Evolutionary conservation across 1,140 invertebrate genomes (phyloP), one percentile per base, ranked within the genome.

Genomic region (Drosophila sechellia): DNA sequence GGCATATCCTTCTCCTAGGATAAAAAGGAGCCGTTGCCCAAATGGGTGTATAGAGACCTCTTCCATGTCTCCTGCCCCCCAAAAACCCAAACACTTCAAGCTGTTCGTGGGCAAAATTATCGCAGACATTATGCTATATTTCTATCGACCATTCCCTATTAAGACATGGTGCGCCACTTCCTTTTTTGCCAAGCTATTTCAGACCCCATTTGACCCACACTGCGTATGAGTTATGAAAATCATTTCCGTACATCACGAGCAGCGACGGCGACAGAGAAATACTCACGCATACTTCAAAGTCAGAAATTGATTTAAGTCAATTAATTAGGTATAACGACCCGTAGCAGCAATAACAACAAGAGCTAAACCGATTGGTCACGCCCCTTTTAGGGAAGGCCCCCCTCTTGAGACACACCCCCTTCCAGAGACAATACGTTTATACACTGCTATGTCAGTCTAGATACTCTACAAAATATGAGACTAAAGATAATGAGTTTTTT

Each of bases 271-370:
- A 50, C 43, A 27, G 65, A 60, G 70, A 70, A 87, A 84, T 84
- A 77, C 64, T 79, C 55, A 64, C 57, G 55, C 79, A 83, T 87
- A 89, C 79, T 86, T 87, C 84, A 87, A 84, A 89, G 84, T 90
- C 85, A 84, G 84, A 80, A 89, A 89, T 89, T 89, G 84, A 89
- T 89, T 89, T 80, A 90, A 89, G 84, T 80, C 84, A 80, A 89
- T 89, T 89, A 89, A 89, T 89, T 89, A n/a, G n/a, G n/a, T n/a
- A 84, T 73, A 80, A 83, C 79, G 65, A 84, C 53, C 68, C 59
- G 64, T 60, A 76, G 76, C 79, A 79, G 78, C 63, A 76, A 65
- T 54, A 68, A 53, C 48, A 72, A 48, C 40, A 72, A 46, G 20
- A 52, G 20, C 5, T 53, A 25, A 35, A 12, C 57, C 25, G 35